Percentiles rank a stretch among this genome's conserved stretches.
phyloP scores from a whole-genome alignment of 37 sponge, comb jelly and placozoan genomes.

The Beroe forskalii region DNA sequence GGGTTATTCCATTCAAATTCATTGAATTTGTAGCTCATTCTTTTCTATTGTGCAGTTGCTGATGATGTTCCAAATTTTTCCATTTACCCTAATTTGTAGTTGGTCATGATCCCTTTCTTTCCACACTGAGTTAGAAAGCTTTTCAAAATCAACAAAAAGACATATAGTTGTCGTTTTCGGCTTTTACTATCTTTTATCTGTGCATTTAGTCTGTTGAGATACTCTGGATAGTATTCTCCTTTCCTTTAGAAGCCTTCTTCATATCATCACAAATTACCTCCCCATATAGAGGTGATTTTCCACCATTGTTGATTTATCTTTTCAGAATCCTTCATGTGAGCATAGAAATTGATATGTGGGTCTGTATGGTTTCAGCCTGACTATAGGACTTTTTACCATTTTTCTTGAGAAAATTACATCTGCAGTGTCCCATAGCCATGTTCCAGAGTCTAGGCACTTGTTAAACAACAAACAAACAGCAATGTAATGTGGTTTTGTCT shows the following conservation, averaged over 20 bases:
- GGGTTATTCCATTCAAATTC: neutral
- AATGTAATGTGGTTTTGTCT: neutral
- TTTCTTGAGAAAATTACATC: neutral
- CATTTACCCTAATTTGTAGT: neutral
- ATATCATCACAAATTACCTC: neutral
- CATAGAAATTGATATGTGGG: neutral
- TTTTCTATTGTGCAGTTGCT: neutral
- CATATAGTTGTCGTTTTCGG: neutral
- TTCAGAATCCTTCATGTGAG: neutral
- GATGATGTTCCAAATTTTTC: neutral
- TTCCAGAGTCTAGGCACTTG: neutral
- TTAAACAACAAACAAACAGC: neutral
- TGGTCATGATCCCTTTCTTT: neutral
- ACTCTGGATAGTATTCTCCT: neutral
- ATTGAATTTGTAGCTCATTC: neutral
- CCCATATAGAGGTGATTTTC: neutral
- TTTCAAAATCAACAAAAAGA: neutral
- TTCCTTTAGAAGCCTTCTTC: neutral
- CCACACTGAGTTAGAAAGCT: neutral
- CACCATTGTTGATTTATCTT: neutral
- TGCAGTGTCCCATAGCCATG: neutral
- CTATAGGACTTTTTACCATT: neutral
- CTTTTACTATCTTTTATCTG: neutral
- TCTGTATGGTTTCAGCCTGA: slow-evolving; percentile 3
- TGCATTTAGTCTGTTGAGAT: neutral